These are phyloP conservation scores for Amphipyra berbera DNA, from an alignment of 2,888 invertebrate genomes.

Conservation along the genomic window DNA sequence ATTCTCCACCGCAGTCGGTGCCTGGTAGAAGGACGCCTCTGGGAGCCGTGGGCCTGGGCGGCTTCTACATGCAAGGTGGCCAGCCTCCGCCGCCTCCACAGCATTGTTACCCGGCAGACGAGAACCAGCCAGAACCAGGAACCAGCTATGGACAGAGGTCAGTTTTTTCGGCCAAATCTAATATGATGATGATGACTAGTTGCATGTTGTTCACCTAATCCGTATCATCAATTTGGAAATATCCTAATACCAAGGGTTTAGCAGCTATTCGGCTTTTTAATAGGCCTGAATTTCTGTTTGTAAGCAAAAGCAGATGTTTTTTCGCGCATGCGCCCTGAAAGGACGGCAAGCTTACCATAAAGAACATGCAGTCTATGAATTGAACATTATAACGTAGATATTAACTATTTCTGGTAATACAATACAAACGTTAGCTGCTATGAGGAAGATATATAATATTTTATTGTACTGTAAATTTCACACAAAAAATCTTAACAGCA, in stretches of 20 bases:
- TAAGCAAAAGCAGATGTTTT: slow-evolving; percentile 58
- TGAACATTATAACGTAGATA: not conserved
- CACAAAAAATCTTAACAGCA: too few species aligned
- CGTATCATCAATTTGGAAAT: slow-evolving; percentile 4
- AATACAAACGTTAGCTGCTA: not conserved
- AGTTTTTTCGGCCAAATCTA: slow-evolving; percentile 47
- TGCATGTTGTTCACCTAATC: slow-evolving; percentile 3
- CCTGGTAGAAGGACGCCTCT: slow-evolving; percentile 94
- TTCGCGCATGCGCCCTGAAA: slow-evolving; percentile 61
- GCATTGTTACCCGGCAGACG: slow-evolving; percentile 92
- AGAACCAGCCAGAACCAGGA: slow-evolving; percentile 93
- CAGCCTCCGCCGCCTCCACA: slow-evolving; percentile 88
- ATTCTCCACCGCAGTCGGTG: slow-evolving; percentile 90
- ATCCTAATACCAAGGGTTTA: slow-evolving; percentile 18
- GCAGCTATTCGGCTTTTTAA: slow-evolving; percentile 37
- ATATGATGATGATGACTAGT: not conserved
- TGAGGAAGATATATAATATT: too few species aligned
- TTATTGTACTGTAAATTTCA: too few species aligned
- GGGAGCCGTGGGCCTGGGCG: slow-evolving; percentile 95
- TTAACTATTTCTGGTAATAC: not conserved
- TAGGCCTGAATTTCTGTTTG: slow-evolving; percentile 53
- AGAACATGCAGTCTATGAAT: slow-evolving; percentile 6
- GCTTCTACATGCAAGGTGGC: slow-evolving; percentile 95
- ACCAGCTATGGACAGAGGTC: slow-evolving; percentile 88
- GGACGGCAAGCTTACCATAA: slow-evolving; percentile 17